Base-by-base conservation (phyloP, 2,888 invertebrate species). In the Scaptomyza flava region DNA sequence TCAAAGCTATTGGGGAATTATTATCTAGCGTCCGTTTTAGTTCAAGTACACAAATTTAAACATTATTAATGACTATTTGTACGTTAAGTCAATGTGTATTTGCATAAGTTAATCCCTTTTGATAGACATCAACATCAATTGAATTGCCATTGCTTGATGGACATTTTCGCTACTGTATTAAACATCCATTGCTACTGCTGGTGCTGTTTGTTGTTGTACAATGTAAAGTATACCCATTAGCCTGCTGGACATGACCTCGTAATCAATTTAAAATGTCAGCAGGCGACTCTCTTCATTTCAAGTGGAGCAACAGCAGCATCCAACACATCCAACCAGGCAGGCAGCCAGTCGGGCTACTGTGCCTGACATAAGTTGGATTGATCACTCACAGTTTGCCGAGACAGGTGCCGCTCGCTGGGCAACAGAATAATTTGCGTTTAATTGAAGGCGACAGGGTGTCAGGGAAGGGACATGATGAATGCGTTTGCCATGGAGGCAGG, bases 381-480 rank as follows among this genome's bases (percentile, higher is more conserved):
- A 82, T 82, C 84, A 73, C 84, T 63, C 54, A 34, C 50, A 23
- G 30, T n/a, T 12, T 5, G 20, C 42, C 20, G 50, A 51, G 66
- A 20, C 76, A 86, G 82, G 78, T 86, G 83, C 75, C 79, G 43
- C 64, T 67, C 57, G 71, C 72, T 77, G 77, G 68, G 71, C 80
- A 61, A 50, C 52, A 67, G 68, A 76, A 77, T 77, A 81, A 82
- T 82, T 83, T 78, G 87, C 70, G 71, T 81, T 76, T 83, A 83
- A 83, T 83, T 84, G 77, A 81, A 84, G 79, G 64, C 77, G 87
- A 87, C 83, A 84, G 79, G 72, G 64, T 73, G 83, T 78, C 81
- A 66, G 54, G 34, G 30, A 4, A 41, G 36, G 31, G 17, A 17
- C 41, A 34, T 36, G 14, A 34, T 6, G n/a, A 36, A 50, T 50